These are phyloP conservation scores for roundworm (Caenorhabditis elegans) DNA, from an alignment of 1,140 invertebrate species.

Conservation along the genomic window WBcel235 BX284605.5:10898501-10899000, in stretches of 20 bases:
- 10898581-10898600: background rate
- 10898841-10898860: constrained; percentile 32
- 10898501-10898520: background rate
- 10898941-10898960: constrained; percentile 64
- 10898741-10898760: background rate
- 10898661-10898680: constrained; percentile 28
- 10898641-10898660: constrained; percentile 26
- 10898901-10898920: constrained; percentile 56
- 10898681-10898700: background rate
- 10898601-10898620: constrained; percentile 24
- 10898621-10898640: constrained; percentile 1
- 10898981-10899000: background rate
- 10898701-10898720: background rate
- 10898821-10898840: constrained; percentile 6
- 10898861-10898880: constrained; percentile 20
- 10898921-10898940: constrained; percentile 60
- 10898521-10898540: background rate
- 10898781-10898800: constrained; percentile 29
- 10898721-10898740: constrained; percentile 22
- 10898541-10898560: constrained; percentile 16
- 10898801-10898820: constrained; percentile 18
- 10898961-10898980: constrained; percentile 4
- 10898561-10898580: background rate
- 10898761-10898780: constrained; percentile 1
- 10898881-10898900: constrained; percentile 31